Evolutionary conservation across 2,113 vertebrate genomes (phyloP), one percentile per base, ranked within the genome.

Genomic region (Noctilio leporinus): DNA sequence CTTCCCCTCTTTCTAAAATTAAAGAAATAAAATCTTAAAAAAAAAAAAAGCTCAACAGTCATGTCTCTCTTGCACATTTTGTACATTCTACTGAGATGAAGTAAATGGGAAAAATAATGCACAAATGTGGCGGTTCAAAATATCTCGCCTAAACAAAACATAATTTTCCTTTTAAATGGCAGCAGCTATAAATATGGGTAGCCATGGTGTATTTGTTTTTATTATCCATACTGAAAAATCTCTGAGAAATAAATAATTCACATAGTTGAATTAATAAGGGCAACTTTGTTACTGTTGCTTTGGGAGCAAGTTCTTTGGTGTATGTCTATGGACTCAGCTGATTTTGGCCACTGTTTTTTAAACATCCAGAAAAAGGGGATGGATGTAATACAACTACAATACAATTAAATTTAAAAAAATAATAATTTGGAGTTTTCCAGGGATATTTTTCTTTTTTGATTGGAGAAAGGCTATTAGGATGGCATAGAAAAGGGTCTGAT

Each of bases 221-320:
- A 95, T 96, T 96, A 97, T 92, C 30, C 30, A 8, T 93, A 81
- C 80, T 97, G 83, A 98, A 96, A 97, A 97, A 96, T 49, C 73
- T 84, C n/a, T 77, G 70, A 84, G 57, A 97, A 97, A 93, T 96
- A 94, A 97, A 94, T 94, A 97, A 97, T 47, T n/a, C 43, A 95
- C 15, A 17, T 49, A 47, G 72, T 26, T 96, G 43, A 51, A 94
- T 96, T 97, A 96, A 84, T 97, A 94, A 35, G 62, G 85, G 62
- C 96, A 94, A 95, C 96, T 96, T 93, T 59, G 96, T 96, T 97
- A 96, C 96, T 92, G 96, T 98, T 98, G 95, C 97, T 98, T 97
- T 97, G 97, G 97, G 97, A 98, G 98, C 89, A 94, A 89, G 73
- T 95, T 96, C 73, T 70, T 96, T 81, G 65, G 30, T 89, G 51